Base-by-base conservation (phyloP, 2,888 invertebrate genomes). In the Euclidia mi region DNA sequence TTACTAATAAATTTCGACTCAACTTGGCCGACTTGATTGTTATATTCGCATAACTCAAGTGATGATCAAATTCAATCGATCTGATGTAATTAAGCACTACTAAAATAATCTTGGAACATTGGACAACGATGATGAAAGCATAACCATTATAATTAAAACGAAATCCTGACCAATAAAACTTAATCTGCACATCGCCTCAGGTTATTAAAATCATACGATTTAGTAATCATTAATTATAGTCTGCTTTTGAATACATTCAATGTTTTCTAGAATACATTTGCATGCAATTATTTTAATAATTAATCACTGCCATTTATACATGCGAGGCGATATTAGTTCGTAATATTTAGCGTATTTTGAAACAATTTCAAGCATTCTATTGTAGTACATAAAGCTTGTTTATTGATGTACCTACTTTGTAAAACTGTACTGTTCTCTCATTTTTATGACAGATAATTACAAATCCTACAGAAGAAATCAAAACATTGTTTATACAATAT, bases 131-230 rank as follows among this genome's bases (percentile, higher is more conserved):
- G 25, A 37, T 28, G 29, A 35, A 35, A 35, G 28, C 35, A 34
- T 20, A 9, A 15, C 18, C 6, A 35, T 43, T 35, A 34, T 34
- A 41, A 25, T 14, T 18, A 41, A 40, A 20, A 34, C 15, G 18
- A 40, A 41, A 48, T 48, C 11, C n/a, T 25, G 15, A 28, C 17
- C n/a, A 34, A 28, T 28, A 34, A 29, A 49, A 17, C 6, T 18
- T 34, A 42, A 35, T 25, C 28, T 9, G 18, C 42, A 9, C 15
- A 35, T 42, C 34, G 28, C 49, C 28, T 50, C 28, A 12, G 35
- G 28, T 15, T 2, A 25, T 15, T 28, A 3, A 45, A 25, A 28
- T 10, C 4, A 37, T n/a, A n/a, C n/a, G 34, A 12, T 48, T 32
- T 18, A 15, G 18, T 31, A 18, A 40, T 38, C 3, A 31, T 18